Conservation (phyloP, 2,888 invertebrate species). For the Meliscaeva auricollis region DNA sequence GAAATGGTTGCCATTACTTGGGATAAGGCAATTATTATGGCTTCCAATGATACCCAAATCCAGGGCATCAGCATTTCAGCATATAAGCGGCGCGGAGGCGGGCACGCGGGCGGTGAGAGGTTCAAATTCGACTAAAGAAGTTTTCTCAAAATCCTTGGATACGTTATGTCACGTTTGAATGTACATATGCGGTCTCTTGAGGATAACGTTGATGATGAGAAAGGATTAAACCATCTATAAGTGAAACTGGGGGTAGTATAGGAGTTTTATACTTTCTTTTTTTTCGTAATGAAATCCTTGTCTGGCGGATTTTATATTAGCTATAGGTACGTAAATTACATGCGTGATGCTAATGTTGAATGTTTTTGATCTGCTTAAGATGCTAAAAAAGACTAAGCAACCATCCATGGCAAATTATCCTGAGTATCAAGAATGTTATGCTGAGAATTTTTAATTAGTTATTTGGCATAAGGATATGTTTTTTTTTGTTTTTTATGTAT, state of each 20-base stretch:
- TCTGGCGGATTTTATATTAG: conserved; percentile 3
- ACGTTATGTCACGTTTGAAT: conserved; percentile 67
- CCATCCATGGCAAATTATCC: conserved; percentile 62
- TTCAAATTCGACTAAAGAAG: conserved; percentile 47
- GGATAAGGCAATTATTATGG: conserved; percentile 74
- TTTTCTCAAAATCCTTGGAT: conserved; percentile 54
- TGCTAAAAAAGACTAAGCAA: conserved; percentile 57
- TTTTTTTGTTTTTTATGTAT: conserved; percentile 8
- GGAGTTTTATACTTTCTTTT: conserved; percentile 3
- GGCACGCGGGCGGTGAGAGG: too few species aligned
- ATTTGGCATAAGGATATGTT: conserved; percentile 54
- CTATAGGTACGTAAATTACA: conserved; percentile 37
- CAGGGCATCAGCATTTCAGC: too few species aligned
- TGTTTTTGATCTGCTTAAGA: conserved; percentile 69
- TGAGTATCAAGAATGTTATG: conserved; percentile 51
- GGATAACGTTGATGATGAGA: conserved; percentile 71
- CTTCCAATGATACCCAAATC: conserved; percentile 49
- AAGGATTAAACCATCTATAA: conserved; percentile 63
- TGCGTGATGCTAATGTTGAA: conserved; percentile 61
- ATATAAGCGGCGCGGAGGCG: too few species aligned
- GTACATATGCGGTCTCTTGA: conserved; percentile 69
- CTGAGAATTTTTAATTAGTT: conserved; percentile 75
- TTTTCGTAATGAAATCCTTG: conserved; percentile 70
- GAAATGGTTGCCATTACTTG: conserved; percentile 75
- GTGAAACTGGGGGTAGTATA: conserved; percentile 5